Evolutionary conservation across 2,888 invertebrate species (phyloP).

Genomic region (Norana najaformis): DNA sequence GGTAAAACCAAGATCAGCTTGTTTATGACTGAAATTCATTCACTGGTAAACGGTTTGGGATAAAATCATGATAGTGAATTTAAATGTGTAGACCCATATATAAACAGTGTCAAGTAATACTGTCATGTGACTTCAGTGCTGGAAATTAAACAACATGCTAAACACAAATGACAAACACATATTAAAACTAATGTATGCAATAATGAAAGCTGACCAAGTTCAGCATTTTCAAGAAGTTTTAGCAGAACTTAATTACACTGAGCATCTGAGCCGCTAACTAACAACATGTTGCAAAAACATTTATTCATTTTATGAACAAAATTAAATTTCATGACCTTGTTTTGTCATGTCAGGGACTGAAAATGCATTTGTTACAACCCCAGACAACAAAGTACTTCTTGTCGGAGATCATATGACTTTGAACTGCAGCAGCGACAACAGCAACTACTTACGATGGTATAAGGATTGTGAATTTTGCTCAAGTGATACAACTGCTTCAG

Average conservation of each 20-base stretch:
- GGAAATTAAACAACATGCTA: too few relatives aligned
- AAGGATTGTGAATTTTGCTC: not conserved
- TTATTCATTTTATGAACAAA: not conserved
- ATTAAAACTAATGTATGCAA: not conserved
- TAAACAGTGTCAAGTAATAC: too few relatives aligned
- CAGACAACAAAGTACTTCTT: not conserved
- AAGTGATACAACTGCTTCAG: not conserved
- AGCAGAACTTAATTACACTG: too few relatives aligned
- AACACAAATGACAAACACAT: too few relatives aligned
- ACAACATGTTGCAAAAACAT: not conserved
- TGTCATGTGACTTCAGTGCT: too few relatives aligned
- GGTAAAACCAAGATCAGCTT: too few relatives aligned
- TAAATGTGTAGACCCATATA: too few relatives aligned
- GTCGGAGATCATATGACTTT: not conserved
- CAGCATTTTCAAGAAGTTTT: not conserved
- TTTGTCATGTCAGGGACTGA: not conserved
- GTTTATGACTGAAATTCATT: too few relatives aligned
- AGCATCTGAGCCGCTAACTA: not conserved
- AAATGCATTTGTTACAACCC: not conserved
- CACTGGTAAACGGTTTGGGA: too few relatives aligned
- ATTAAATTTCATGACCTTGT: not conserved
- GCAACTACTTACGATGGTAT: not conserved
- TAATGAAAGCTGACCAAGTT: not conserved
- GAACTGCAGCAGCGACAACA: not conserved
- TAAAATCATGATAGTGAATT: too few relatives aligned